Percentiles rank a stretch among this genome's conserved stretches.
phyloP scores from a whole-genome alignment of 2,888 invertebrate species.

The Pharmacophagus antenor region DNA sequence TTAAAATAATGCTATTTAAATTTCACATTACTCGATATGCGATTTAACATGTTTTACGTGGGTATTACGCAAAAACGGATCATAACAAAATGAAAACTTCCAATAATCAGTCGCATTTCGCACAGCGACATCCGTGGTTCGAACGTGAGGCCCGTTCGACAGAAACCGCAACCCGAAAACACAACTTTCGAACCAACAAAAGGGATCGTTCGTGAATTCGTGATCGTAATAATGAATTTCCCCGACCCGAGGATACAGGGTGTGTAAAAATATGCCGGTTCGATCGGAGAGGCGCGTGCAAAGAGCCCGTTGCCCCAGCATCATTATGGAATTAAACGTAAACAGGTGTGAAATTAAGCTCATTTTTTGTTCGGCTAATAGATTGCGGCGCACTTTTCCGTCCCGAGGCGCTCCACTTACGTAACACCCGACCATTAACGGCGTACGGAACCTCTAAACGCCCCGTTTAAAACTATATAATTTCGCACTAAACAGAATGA shows the following conservation, averaged over 20 bases:
- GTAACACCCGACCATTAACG: conserved; percentile 66
- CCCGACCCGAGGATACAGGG: conserved; percentile 37
- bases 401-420: conserved; percentile 62
- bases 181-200: conserved; percentile 33
- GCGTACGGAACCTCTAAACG: conserved; percentile 72
- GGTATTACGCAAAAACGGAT: conserved; percentile 5
- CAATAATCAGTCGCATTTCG: conserved; percentile 22
- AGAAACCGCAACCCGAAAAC: conserved; percentile 31
- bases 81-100: conserved; percentile 28
- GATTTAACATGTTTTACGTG: not conserved
- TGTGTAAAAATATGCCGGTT: conserved; percentile 42
- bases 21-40: not conserved
- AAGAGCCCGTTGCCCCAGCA: conserved; percentile 59
- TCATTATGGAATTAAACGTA: conserved; percentile 75
- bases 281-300: conserved; percentile 54
- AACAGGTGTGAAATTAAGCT: conserved; percentile 80
- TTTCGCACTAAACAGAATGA: conserved; percentile 78
- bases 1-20: not conserved
- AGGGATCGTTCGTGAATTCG: conserved; percentile 37
- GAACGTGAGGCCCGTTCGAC: conserved; percentile 27
- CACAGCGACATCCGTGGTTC: conserved; percentile 21
- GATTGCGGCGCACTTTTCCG: conserved; percentile 66
- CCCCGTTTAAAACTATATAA: conserved; percentile 74
- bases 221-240: conserved; percentile 43
- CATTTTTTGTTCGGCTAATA: conserved; percentile 72